Conservation (phyloP, 2,113 vertebrate genomes). For the Brevimyrus niger region DNA sequence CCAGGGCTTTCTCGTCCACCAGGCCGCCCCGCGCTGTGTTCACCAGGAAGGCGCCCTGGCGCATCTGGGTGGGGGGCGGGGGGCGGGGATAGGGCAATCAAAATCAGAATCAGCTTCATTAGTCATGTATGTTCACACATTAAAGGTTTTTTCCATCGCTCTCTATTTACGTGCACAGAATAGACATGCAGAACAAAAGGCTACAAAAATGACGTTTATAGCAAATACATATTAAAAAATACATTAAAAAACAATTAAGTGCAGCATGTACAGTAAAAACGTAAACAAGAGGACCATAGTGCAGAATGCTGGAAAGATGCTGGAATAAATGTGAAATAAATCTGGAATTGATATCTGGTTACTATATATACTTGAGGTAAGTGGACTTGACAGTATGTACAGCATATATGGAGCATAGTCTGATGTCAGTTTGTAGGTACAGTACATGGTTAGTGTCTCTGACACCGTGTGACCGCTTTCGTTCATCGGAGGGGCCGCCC, state of each 20-base stretch:
- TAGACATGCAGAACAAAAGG: neutral
- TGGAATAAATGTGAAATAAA: neutral
- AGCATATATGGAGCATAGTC: neutral
- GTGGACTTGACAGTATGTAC: neutral
- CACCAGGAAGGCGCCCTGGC: constrained; percentile 95
- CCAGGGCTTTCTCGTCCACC: constrained; percentile 94
- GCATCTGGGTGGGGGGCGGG: constrained; percentile 66
- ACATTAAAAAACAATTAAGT: neutral
- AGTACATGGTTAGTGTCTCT: neutral
- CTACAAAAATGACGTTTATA: too few relatives aligned
- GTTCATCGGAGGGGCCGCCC: neutral
- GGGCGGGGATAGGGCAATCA: neutral
- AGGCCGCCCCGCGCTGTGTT: constrained; percentile 91
- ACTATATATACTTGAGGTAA: too few relatives aligned
- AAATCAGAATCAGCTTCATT: constrained; percentile 12
- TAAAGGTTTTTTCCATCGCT: neutral
- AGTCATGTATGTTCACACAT: neutral
- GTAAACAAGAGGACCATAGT: neutral
- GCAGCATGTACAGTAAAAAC: neutral
- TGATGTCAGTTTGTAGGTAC: neutral
- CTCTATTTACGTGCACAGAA: neutral
- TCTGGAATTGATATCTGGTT: too few relatives aligned
- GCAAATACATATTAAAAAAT: neutral
- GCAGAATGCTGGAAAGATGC: neutral
- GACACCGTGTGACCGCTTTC: neutral